Conservation (phyloP, 1,140 invertebrate genomes). For the Achatina immaculata region DNA sequence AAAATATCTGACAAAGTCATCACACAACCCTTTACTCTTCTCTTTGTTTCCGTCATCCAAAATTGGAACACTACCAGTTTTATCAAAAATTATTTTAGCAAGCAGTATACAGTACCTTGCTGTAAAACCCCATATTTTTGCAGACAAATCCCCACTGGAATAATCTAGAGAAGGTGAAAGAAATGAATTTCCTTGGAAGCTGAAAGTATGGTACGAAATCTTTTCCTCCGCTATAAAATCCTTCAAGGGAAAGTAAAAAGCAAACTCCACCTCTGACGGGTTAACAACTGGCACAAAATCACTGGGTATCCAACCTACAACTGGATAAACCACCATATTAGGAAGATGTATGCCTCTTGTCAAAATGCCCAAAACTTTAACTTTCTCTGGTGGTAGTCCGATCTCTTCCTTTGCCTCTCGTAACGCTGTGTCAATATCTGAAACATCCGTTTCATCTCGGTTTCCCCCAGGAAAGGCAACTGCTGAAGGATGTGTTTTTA, state of each 20-base stretch:
- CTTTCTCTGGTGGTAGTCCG: constrained; percentile 41
- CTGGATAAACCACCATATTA: constrained; percentile 45
- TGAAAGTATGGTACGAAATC: background rate
- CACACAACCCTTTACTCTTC: background rate
- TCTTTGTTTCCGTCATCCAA: background rate
- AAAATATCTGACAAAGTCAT: constrained; percentile 11
- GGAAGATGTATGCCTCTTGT: constrained; percentile 42
- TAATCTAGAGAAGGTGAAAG: constrained; percentile 3
- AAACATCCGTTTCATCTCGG: constrained; percentile 40
- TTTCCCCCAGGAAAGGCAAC: constrained; percentile 55
- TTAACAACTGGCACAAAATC: constrained; percentile 50
- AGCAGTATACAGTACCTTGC: constrained; percentile 33
- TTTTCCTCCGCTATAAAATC: constrained; percentile 44
- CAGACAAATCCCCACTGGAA: constrained; percentile 26
- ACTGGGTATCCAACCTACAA: constrained; percentile 49
- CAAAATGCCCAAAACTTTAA: constrained; percentile 48
- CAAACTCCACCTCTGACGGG: constrained; percentile 44
- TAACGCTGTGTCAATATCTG: constrained; percentile 49
- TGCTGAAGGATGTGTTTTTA: background rate
- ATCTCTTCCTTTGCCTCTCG: constrained; percentile 56
- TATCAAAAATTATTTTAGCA: constrained; percentile 35
- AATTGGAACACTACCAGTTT: background rate
- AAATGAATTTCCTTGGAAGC: background rate
- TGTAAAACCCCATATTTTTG: constrained; percentile 47
- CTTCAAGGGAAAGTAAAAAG: constrained; percentile 47